Conservation (phyloP, 2,113 vertebrate genomes). For the Acrocephalus arundinaceus region DNA sequence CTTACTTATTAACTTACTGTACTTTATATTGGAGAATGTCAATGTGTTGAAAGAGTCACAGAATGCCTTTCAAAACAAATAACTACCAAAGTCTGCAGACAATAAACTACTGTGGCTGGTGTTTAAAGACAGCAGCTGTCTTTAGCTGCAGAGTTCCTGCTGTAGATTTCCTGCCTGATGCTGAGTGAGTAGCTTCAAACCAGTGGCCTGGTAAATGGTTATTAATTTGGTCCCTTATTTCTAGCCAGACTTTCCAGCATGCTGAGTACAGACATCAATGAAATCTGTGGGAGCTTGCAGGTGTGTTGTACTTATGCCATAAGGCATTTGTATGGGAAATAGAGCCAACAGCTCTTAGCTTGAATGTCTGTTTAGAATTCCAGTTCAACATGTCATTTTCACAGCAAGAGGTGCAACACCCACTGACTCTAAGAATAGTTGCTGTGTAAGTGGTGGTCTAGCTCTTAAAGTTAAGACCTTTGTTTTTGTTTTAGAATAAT, state of each 20-base stretch:
- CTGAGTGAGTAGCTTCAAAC: neutral
- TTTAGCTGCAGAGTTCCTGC: neutral
- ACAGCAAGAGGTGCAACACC: neutral
- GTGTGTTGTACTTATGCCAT: neutral
- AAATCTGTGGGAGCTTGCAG: conserved; percentile 27
- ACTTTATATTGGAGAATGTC: neutral
- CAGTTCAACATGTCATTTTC: neutral
- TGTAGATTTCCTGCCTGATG: neutral
- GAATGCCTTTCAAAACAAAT: neutral
- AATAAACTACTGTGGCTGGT: neutral
- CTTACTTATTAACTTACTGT: neutral
- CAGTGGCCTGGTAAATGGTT: neutral
- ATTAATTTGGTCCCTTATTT: conserved; percentile 21
- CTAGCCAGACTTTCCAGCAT: neutral
- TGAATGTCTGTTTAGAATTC: neutral
- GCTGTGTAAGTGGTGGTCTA: neutral
- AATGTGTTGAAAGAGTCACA: neutral
- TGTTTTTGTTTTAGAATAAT: neutral
- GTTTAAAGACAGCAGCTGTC: neutral
- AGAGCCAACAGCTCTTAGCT: neutral
- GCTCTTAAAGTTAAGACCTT: neutral
- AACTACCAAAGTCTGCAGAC: neutral
- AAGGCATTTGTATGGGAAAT: conserved; percentile 9
- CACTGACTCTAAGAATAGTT: neutral
- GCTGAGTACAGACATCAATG: neutral